Conservation (phyloP, 2,113 vertebrate species). For the Dermatemys mawii region DNA sequence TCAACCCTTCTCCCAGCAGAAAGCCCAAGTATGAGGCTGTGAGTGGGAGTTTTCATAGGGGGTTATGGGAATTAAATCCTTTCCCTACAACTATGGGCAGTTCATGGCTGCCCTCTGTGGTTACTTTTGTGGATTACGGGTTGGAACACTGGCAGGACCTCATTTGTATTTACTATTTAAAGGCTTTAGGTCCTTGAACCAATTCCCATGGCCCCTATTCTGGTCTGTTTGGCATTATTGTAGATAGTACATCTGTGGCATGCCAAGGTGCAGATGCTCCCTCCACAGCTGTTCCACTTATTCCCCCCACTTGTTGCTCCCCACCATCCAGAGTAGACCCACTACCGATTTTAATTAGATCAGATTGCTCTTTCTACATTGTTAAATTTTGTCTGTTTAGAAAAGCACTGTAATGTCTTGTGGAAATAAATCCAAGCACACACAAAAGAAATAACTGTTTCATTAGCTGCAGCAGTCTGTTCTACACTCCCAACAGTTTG, state of each 20-base stretch:
- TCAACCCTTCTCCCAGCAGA: not conserved
- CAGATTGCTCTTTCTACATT: not conserved
- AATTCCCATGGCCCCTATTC: not conserved
- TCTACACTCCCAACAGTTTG: not conserved
- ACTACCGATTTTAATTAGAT: not conserved
- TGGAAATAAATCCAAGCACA: not conserved
- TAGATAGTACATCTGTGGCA: not conserved
- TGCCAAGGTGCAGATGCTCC: not conserved
- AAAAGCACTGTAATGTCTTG: not conserved
- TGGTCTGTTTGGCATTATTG: not conserved
- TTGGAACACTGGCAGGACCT: not conserved
- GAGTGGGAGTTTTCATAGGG: not conserved
- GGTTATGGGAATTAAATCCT: constrained; percentile 33
- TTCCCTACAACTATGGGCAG: rapidly evolving
- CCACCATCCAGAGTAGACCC: not conserved
- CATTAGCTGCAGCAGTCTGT: not conserved
- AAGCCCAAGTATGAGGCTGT: not conserved
- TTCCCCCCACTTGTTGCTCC: too few species aligned
- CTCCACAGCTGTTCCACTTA: not conserved
- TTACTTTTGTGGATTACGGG: not conserved
- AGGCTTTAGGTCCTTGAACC: not conserved
- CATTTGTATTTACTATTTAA: not conserved
- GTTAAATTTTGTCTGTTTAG: not conserved
- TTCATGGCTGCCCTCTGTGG: not conserved
- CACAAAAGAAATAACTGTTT: not conserved